Conservation (phyloP, 2,113 vertebrate genomes). For the Uropsilus gracilis region DNA sequence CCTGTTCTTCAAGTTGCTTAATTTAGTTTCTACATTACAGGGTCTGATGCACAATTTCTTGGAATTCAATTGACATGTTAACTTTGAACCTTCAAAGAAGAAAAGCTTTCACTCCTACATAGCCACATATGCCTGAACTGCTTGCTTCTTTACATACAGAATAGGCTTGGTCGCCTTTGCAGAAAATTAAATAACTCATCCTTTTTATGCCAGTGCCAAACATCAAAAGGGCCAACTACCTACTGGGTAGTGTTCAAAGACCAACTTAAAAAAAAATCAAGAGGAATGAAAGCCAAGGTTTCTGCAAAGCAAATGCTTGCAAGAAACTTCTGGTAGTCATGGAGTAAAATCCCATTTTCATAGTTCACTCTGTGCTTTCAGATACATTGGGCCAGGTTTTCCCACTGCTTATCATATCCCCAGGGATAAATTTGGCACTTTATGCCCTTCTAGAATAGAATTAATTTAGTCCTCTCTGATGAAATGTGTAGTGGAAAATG, state of each 20-base stretch:
- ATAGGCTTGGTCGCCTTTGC: slow-evolving; percentile 39
- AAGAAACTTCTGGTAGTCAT: slow-evolving; percentile 67
- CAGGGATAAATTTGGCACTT: neutral
- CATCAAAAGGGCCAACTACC: slow-evolving; percentile 75
- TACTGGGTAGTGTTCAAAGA: slow-evolving; percentile 69
- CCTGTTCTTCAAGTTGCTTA: slow-evolving; percentile 13
- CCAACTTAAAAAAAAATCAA: slow-evolving; percentile 71
- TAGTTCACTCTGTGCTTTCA: slow-evolving; percentile 54
- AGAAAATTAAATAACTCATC: slow-evolving; percentile 78
- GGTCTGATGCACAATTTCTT: slow-evolving; percentile 49
- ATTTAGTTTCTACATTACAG: slow-evolving; percentile 58
- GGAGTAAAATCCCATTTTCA: slow-evolving; percentile 71
- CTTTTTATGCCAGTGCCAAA: slow-evolving; percentile 67
- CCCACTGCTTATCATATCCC: slow-evolving; percentile 1
- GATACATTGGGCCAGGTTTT: neutral
- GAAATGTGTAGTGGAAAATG: neutral
- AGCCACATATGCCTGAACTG: slow-evolving; percentile 19
- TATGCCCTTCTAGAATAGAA: slow-evolving; percentile 22
- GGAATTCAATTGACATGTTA: slow-evolving; percentile 66
- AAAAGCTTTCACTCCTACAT: slow-evolving; percentile 41
- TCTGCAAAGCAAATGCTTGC: slow-evolving; percentile 66
- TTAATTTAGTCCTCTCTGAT: slow-evolving; percentile 25
- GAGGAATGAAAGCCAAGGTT: slow-evolving; percentile 73
- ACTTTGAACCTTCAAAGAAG: slow-evolving; percentile 73
- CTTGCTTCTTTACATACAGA: slow-evolving; percentile 61